Base-by-base conservation (phyloP, 2,888 invertebrate species). In the Stegophylla sp. region DNA sequence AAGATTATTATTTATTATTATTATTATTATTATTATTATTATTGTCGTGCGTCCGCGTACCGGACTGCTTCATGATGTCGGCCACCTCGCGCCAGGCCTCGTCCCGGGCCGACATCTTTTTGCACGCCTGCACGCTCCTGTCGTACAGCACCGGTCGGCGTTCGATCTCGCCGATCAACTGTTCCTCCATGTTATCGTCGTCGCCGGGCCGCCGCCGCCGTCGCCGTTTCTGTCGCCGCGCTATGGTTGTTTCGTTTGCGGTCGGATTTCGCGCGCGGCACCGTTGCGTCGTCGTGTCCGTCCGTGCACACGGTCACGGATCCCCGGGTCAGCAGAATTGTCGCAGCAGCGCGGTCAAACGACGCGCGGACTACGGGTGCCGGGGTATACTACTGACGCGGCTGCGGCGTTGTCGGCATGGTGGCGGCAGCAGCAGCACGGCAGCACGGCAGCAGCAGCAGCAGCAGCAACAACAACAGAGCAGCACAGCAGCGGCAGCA, bases 121-220 rank as follows among this genome's bases (percentile, higher is more conserved):
- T 79, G 71, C 79, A 79, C 79, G 79, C 79, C 61, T 79, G 79
- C 61, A 79, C 79, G 79, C 79, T 79, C 34, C 79, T 71, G 67
- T 79, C 79, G 71, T 79, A 79, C 69, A 79, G 23, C 59, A 79
- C 79, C 34, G 79, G 69, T 48, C 79, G 79, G 48, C 79, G 79
- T 51, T 79, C 79, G 79, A 79, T 79, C 43, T 79, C 79, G 23
- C 20, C 59, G 79, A 79, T 79, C 69, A 79, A 71, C 79, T 79
- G 79, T 48, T 71, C 79, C 23, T 79, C 79, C 79, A 79, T 75
- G 59, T n/a, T 79, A 26, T 67, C 76, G 34, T 51, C 51, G 74
- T 64, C 74, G 51, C 51, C 75, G 75, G 74, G 63, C 64, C 64
- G 64, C 64, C 75, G 64, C 75, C 75, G 75, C 64, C 75, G 75